Percentiles rank a stretch among this genome's conserved stretches.
Conservation (phyloP, 2,888 invertebrate genomes). For the Drosophila dives region DNA sequence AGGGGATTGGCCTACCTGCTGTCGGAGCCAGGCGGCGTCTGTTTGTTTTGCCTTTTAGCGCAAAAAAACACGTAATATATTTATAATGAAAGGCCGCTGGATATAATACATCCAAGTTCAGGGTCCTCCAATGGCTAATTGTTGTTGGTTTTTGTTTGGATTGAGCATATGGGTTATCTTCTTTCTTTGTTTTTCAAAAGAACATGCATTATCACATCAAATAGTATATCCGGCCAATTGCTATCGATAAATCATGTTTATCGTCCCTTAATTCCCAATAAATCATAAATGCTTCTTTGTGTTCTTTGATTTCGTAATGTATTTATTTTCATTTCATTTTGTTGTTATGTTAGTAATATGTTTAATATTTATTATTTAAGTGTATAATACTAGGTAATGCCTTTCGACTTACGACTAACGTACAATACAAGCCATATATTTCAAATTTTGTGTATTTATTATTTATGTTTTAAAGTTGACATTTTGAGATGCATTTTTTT, state of each 20-base stretch:
- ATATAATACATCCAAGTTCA: constrained; percentile 16
- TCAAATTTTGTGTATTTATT: constrained; percentile 38
- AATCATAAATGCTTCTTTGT: not conserved
- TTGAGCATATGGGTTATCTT: constrained; percentile 56
- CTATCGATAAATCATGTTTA: constrained; percentile 56
- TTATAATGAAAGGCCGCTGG: constrained; percentile 74
- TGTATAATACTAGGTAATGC: constrained; percentile 75
- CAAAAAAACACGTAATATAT: constrained; percentile 69
- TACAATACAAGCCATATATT: constrained; percentile 64
- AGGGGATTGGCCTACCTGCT: constrained; percentile 52
- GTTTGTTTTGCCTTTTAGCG: constrained; percentile 71
- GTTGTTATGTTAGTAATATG: constrained; percentile 52
- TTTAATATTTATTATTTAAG: constrained; percentile 55
- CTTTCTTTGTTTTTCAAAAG: constrained; percentile 9
- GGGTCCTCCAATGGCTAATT: constrained; percentile 47
- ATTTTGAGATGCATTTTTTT: constrained; percentile 58
- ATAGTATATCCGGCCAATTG: constrained; percentile 57
- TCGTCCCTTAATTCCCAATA: constrained; percentile 4
- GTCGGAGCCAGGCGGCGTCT: constrained; percentile 60
- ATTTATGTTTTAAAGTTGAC: constrained; percentile 46
- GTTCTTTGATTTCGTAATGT: constrained; percentile 67
- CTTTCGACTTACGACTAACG: constrained; percentile 64
- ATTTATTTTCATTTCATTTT: constrained; percentile 67
- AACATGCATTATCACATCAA: constrained; percentile 51
- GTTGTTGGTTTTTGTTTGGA: constrained; percentile 65